Conservation (phyloP, 1,140 invertebrate species). For the Drosophila repletoides region DNA sequence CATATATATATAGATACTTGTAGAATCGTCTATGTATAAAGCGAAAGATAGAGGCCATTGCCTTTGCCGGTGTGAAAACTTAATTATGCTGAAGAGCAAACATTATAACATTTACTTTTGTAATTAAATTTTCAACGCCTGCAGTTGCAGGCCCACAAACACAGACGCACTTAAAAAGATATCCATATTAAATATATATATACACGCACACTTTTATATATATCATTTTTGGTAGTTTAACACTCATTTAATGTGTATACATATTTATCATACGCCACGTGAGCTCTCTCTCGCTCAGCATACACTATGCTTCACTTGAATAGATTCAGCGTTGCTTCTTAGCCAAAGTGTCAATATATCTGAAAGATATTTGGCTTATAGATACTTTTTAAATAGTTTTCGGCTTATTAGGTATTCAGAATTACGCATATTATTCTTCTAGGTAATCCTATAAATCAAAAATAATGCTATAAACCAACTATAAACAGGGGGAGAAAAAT, state of each 20-base stretch:
- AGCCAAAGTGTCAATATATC: too few species aligned
- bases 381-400: neutral
- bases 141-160: slow-evolving; percentile 32
- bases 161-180: slow-evolving; percentile 17
- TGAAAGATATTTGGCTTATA: too few species aligned
- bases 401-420: too few species aligned
- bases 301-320: neutral
- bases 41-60: neutral
- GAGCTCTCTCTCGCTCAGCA: neutral
- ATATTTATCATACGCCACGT: slow-evolving; percentile 34
- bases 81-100: slow-evolving; percentile 48
- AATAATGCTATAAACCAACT: too few species aligned
- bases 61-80: slow-evolving; percentile 48
- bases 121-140: slow-evolving; percentile 66
- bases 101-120: slow-evolving; percentile 63
- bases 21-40: neutral
- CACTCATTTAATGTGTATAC: slow-evolving; percentile 55
- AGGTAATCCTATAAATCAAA: too few species aligned
- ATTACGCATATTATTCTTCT: too few species aligned
- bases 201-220: slow-evolving; percentile 3
- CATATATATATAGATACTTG: too few species aligned
- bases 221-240: slow-evolving; percentile 10
- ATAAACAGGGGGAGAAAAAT: too few species aligned
- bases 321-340: too few species aligned
- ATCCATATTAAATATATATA: neutral